Evolutionary conservation across 2,797 vertebrate genomes (phyloP), one percentile per base, ranked within the genome.

Genomic region (Agapornis canus): DNA sequence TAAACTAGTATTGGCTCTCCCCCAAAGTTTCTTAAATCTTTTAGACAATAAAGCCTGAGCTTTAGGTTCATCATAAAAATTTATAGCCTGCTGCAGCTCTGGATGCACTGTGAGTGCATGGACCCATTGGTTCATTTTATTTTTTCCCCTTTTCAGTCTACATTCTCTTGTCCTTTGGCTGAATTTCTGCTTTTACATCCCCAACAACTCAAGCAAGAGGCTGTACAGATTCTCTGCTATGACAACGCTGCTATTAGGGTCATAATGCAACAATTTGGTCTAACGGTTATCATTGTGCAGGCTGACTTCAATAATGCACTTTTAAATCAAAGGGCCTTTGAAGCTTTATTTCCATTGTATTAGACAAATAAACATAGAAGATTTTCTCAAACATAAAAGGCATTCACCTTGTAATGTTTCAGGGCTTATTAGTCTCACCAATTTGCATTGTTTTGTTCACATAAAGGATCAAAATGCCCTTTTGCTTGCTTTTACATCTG

Each of bases 391-490:
- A 88, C 90, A 86, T 96, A 90, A 94, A 97, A 96, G 95, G 86
- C 91, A 90, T 95, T 60, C 81, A 90, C 93, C 95, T 94, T 95
- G 89, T 88, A 87, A 94, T 26, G 82, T 94, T 73, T 92, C 90
- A 73, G 86, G 84, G 95, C 77, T 93, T 95, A 68, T 78, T 88
- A 90, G 85, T 95, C 94, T 97, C 94, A 89, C 90, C 86, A 90
- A 96, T 86, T 91, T 76, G 95, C 90, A 94, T 96, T 97, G 96
- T 97, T 95, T 93, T 92, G 92, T 91, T 94, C 96, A 70, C 87
- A 96, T 84, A 94, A 95, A 97, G 94, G 96, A 97, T 95, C 95
- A 96, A 91, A 97, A 95, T 81, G 75, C 90, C 92, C 92, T 89
- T 95, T 96, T 96, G 89, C 37, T 76, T 85, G 82, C 87, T 93